Evolutionary conservation across 53 echinoderm and acorn worm species (phyloP).

Genomic region (Henricia sp.): DNA sequence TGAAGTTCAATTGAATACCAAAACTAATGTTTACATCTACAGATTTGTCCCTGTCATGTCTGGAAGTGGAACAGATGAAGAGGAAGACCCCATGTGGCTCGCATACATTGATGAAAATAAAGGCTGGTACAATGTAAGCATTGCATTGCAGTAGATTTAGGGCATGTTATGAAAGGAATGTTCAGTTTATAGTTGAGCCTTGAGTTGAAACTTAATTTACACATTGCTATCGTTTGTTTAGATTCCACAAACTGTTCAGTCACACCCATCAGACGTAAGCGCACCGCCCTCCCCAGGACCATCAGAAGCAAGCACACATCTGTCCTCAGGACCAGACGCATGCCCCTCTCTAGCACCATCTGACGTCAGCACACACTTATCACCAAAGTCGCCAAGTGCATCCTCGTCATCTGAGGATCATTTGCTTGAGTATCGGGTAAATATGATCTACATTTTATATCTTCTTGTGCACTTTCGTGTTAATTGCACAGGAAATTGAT

Average conservation of each 20-base stretch:
- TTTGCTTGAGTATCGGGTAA: not conserved
- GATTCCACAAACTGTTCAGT: slow-evolving; percentile 13
- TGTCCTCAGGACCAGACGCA: not conserved
- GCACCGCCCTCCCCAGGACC: no score
- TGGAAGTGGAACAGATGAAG: not conserved
- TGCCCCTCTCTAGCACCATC: not conserved
- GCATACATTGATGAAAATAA: not conserved
- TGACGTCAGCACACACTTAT: not conserved
- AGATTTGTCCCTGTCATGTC: not conserved
- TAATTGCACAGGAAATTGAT: not conserved
- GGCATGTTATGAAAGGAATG: not conserved
- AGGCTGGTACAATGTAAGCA: slow-evolving; percentile 30
- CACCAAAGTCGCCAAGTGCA: not conserved
- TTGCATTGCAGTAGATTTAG: not conserved
- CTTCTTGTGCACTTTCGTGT: not conserved
- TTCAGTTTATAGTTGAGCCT: not conserved
- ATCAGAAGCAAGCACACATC: not conserved
- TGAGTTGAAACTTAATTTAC: not conserved
- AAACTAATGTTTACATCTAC: not conserved
- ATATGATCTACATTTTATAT: not conserved
- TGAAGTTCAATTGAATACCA: not conserved
- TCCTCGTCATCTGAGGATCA: not conserved
- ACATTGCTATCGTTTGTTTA: not conserved
- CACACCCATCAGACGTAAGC: no score
- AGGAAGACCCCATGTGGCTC: slow-evolving; percentile 15